Evolutionary conservation across 1,140 invertebrate species (phyloP), one percentile per base, ranked within the genome.

Genomic region (Holcopasites calliopsidis): DNA sequence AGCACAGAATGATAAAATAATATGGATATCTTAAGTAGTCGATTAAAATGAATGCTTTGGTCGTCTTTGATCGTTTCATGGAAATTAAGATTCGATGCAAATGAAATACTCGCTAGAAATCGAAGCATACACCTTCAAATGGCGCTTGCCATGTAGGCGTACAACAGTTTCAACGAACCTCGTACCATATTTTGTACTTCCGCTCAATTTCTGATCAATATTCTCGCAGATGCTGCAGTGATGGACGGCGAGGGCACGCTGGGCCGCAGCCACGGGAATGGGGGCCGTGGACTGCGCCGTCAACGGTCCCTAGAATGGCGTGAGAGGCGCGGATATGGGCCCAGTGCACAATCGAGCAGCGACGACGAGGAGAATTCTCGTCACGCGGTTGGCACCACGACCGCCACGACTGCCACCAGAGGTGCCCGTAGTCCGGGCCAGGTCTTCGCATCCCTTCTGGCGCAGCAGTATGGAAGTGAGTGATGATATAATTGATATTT

Each of bases 301-400:
- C 93, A 94, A 88, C 92, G 93, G 49, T 94, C 93, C 76, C 91
- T 93, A 52, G 93, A 94, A 88, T 94, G 93, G 93, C 90, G 93
- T 75, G 93, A 93, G 82, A 93, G 94, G 87, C 90, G 93, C 79
- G 91, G 93, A 58, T 94, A 94, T 86, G 87, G 86, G 35, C 77
- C 76, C 35, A 79, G 81, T 85, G 86, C 73, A 16, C 86, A 87
- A 50, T 94, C 94, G 76, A 94, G 93, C 86, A 94, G 94, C 86
- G 92, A 92, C 74, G 94, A 95, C 75, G 94, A 94, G 68, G 93
- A 93, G 86, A 91, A 93, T 77, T 83, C 90, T 76, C 89, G 92
- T 60, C 89, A 93, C 21, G 89, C 90, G 5, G 90, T 92, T 76
- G 79, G 87, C 76, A 57, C 84, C 38, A 60, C 79, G 35, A 82